These are phyloP conservation scores for Lasaia peninsularis DNA, from an alignment of 1,140 invertebrate species.

Conservation along the genomic window DNA sequence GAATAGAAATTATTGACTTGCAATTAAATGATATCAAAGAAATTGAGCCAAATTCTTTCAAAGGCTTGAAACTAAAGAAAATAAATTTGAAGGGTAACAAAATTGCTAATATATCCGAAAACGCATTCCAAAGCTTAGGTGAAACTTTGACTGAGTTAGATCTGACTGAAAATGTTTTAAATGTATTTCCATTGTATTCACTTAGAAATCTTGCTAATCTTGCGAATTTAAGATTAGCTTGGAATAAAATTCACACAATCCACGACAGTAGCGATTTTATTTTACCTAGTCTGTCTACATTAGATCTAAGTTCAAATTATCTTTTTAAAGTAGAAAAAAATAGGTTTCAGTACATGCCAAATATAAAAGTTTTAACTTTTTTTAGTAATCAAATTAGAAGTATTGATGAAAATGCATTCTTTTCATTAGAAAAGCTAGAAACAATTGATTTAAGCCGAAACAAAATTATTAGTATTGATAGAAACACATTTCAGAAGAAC, in stretches of 20 bases:
- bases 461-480: slow-evolving; percentile 86
- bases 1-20: slow-evolving; percentile 87
- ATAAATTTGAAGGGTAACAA: slow-evolving; percentile 91
- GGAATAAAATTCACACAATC: slow-evolving; percentile 86
- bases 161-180: slow-evolving; percentile 90
- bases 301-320: slow-evolving; percentile 92
- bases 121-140: slow-evolving; percentile 90
- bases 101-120: slow-evolving; percentile 88
- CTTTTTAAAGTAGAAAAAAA: slow-evolving; percentile 85
- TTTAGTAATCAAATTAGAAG: slow-evolving; percentile 90
- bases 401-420: slow-evolving; percentile 87
- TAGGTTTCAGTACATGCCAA: slow-evolving; percentile 88
- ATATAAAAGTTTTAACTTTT: slow-evolving; percentile 87
- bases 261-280: slow-evolving; percentile 84
- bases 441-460: slow-evolving; percentile 93
- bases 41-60: slow-evolving; percentile 89
- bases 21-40: slow-evolving; percentile 91
- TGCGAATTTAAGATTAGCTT: slow-evolving; percentile 85
- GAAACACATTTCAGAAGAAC: slow-evolving; percentile 86
- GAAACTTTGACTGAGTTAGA: slow-evolving; percentile 88
- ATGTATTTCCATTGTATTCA: slow-evolving; percentile 88
- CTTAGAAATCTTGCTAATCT: slow-evolving; percentile 87
- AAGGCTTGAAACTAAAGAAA: slow-evolving; percentile 87
- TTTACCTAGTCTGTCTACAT: slow-evolving; percentile 83
- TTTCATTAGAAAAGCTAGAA: slow-evolving; percentile 85